Base-by-base conservation (phyloP, 1,140 invertebrate species). In the Cherax quadricarinatus region DNA sequence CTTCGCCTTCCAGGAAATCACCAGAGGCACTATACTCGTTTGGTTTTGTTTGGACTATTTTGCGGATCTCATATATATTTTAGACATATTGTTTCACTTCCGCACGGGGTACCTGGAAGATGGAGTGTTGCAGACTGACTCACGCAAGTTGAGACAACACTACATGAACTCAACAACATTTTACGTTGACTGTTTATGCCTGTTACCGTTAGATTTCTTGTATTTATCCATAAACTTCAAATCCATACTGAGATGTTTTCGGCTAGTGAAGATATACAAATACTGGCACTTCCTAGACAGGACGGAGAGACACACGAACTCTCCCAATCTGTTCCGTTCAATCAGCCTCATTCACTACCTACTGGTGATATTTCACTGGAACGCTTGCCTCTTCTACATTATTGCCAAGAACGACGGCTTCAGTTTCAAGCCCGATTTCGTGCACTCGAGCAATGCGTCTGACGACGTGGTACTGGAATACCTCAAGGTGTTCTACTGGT, bases 141-240 rank as follows among this genome's bases (percentile, higher is more conserved):
- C 98, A 48, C 97, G 97, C 4, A 99, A 99, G 95, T 95, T 99
- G 89, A 96, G 98, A 85, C 97, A 98, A 94, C 98, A 99, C 95
- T 99, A 99, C 95, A 99, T 99, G 97, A 99, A 99, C 96, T 99
- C 98, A 93, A 99, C 98, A 86, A 98, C 97, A 80, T 99, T 99
- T 96, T 99, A 99, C 96, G 98, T 99, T 95, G 99, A 99, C 96
- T 99, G 98, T 95, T 96, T 99, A 95, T 99, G 98, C 96, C 96
- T 99, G 94, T 96, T 99, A 94, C 99, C 99, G 92, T 96, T 99
- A 94, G 99, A 99, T 96, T 99, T 99, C 96, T 97, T 99, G 94
- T 99, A 99, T 96, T 96, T 99, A 94, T 99, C 98, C 95, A 98
- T 99, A 95, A 98, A 98, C 94, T 99, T 99, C 96, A 99, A 99